Conservation (phyloP, 2,797 vertebrate species). For the Spheniscus humboldti region DNA sequence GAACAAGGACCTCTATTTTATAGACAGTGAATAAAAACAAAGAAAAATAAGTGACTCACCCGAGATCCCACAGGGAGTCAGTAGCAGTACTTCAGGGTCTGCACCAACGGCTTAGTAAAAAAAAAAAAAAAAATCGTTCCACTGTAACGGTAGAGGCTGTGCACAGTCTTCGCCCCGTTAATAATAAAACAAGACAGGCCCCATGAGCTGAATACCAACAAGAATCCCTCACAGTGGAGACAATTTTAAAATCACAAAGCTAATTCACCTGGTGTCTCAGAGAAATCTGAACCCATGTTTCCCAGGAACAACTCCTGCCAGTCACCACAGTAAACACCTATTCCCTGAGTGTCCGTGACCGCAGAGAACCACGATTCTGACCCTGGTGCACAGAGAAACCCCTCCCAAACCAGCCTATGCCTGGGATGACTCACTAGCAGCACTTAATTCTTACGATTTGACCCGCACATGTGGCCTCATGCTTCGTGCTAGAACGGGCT, state of each 20-base stretch:
- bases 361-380: neutral
- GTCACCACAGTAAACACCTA: neutral
- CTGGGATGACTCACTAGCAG: neutral
- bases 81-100: neutral
- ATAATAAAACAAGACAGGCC: neutral
- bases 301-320: neutral
- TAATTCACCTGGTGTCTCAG: neutral
- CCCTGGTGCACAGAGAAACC: neutral
- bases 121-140: neutral
- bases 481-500: fast-evolving
- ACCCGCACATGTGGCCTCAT: neutral
- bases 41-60: neutral
- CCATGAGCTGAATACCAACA: neutral
- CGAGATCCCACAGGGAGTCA: neutral
- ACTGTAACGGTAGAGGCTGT: neutral
- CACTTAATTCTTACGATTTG: fast-evolving
- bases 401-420: neutral
- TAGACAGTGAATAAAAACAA: neutral
- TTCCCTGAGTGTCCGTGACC: neutral
- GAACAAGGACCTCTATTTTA: neutral
- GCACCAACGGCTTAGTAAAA: neutral
- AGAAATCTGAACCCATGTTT: neutral
- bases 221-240: neutral
- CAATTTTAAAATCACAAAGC: neutral
- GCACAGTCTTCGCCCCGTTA: neutral